Evolutionary conservation across 2,113 vertebrate genomes (phyloP), one percentile per base, ranked within the genome.

Genomic region (Steatornis caripensis): DNA sequence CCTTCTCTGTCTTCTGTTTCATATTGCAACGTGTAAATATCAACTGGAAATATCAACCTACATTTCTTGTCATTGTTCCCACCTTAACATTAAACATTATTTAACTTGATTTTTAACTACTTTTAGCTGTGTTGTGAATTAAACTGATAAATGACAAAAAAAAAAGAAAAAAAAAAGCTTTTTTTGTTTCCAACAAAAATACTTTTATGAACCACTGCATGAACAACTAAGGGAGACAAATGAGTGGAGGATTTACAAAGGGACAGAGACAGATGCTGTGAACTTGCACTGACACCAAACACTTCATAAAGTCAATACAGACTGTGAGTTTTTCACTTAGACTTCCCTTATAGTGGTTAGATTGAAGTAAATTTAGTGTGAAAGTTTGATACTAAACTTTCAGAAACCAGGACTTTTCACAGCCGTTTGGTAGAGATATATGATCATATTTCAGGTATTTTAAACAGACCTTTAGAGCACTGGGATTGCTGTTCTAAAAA

Each of bases 311-410:
- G 32, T 65, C 11, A 24, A 15, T 49, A n/a, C 3, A 36, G 0
- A 2, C 1, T 2, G 3, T 65, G 41, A 39, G 13, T 36, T 74
- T 60, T 91, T 26, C 0, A 0, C 5, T 65, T 61, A n/a, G 23
- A 36, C 6, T 65, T 80, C 20, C 20, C 77, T 77, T 48, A 32
- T 10, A 37, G 32, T 4, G 4, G 5, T 30, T 12, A 64, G 24
- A 19, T 23, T 39, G 24, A 64, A 70, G 4, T 45, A 58, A 87
- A 81, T 65, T 81, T 61, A 74, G 3, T 23, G 18, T 77, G 19
- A 46, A 84, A 89, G 9, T 74, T 26, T 74, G 21, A 79, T 27
- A 49, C 7, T 32, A 74, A 90, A 58, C 32, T 82, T 92, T 82
- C 30, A 88, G 65, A 75, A 90, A 71, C 2, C 17, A 85, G n/a